Evolutionary conservation across 2,113 vertebrate species (phyloP).

Genomic region (Pseudonaja textilis): DNA sequence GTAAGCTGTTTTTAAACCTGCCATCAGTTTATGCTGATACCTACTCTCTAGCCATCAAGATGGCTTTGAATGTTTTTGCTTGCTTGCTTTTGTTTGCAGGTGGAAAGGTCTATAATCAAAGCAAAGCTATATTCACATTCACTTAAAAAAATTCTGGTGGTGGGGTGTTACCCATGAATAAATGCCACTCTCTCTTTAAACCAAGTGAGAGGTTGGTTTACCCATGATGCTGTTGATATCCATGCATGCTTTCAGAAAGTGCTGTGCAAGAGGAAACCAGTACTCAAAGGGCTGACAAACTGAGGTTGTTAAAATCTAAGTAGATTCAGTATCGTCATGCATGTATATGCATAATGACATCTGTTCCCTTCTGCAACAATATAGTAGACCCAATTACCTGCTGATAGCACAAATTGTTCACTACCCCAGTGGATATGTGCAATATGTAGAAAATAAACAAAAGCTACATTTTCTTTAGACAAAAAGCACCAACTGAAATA

Average conservation of each 20-base stretch:
- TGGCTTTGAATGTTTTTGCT: not conserved
- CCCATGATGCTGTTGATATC: slow-evolving; percentile 21
- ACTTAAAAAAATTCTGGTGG: not conserved
- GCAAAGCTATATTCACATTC: not conserved
- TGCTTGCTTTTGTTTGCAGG: not conserved
- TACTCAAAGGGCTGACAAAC: slow-evolving; percentile 63
- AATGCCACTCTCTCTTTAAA: slow-evolving; percentile 1
- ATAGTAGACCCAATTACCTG: slow-evolving; percentile 41
- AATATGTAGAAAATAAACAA: not conserved
- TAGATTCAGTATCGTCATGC: slow-evolving; percentile 34
- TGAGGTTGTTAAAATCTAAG: slow-evolving; percentile 39
- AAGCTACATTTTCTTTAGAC: slow-evolving; percentile 27
- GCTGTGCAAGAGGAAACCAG: slow-evolving; percentile 36
- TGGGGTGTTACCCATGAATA: not conserved
- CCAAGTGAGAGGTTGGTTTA: slow-evolving; percentile 26
- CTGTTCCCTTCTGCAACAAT: slow-evolving; percentile 39
- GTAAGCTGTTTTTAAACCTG: not conserved
- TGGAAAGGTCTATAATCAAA: not conserved
- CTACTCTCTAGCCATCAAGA: not conserved
- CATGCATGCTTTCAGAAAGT: not conserved
- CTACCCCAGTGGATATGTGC: slow-evolving; percentile 28
- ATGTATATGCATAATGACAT: slow-evolving; percentile 28
- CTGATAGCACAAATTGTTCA: slow-evolving; percentile 25
- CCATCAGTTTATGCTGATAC: not conserved
- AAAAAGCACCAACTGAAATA: slow-evolving; percentile 60